Percentiles rank a stretch among this genome's conserved stretches.
These are phyloP conservation scores for Drosophila hamatofila DNA, from an alignment of 2,888 invertebrate genomes.

Conservation along the genomic window DNA sequence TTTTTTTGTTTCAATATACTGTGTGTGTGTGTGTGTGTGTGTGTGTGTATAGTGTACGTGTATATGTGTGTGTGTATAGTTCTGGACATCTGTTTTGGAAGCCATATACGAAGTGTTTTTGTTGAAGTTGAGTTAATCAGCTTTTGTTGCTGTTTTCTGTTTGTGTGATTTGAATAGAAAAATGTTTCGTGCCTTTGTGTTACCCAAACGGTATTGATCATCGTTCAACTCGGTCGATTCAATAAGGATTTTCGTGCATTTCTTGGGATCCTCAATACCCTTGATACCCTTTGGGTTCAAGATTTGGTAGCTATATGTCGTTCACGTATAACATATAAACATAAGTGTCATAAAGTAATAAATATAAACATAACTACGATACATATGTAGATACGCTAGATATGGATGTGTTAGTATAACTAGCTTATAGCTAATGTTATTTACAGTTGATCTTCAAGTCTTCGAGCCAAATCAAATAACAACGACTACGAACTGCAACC, in stretches of 20 bases:
- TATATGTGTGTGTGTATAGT: conserved; percentile 24
- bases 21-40: conserved; percentile 27
- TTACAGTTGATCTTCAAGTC: conserved; percentile 63
- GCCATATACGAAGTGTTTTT: conserved; percentile 71
- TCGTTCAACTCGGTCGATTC: conserved; percentile 93
- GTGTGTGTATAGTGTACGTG: conserved; percentile 17
- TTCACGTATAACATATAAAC: conserved; percentile 57
- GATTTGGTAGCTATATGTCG: conserved; percentile 96
- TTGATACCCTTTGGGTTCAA: conserved; percentile 95
- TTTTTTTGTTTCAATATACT: conserved; percentile 38
- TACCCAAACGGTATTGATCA: conserved; percentile 98
- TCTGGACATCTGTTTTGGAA: conserved; percentile 69
- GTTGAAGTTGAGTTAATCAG: conserved; percentile 42
- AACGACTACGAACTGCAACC: conserved; percentile 58
- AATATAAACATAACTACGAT: conserved; percentile 44
- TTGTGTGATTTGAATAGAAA: conserved; percentile 32
- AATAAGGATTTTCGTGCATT: conserved; percentile 93
- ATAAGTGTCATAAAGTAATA: conserved; percentile 47
- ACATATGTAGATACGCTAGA: conserved; percentile 14
- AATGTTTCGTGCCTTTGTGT: conserved; percentile 95
- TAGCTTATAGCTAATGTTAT: conserved; percentile 70
- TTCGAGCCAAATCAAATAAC: conserved; percentile 22
- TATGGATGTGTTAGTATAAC: conserved; percentile 60
- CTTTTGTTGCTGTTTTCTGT: conserved; percentile 4
- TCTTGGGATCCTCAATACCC: conserved; percentile 91